Conservation (phyloP, 2,797 vertebrate genomes). For the Pipistrellus pygmaeus region DNA sequence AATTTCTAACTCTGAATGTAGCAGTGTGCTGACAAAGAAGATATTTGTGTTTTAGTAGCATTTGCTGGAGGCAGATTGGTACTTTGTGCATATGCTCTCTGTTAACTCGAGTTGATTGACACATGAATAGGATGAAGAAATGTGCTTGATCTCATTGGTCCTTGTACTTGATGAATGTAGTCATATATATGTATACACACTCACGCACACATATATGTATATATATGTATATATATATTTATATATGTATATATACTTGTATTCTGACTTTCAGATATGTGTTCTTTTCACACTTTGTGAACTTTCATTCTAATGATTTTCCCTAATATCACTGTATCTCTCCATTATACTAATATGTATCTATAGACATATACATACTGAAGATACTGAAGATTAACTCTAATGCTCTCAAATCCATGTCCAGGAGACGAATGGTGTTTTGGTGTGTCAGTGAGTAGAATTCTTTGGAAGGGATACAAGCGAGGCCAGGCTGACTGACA, state of each 20-base stretch:
- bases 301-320: constrained; percentile 2
- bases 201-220: neutral
- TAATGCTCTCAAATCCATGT: neutral
- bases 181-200: neutral
- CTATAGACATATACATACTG: neutral
- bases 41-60: constrained; percentile 43
- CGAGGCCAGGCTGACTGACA: neutral
- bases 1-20: constrained; percentile 44
- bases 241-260: neutral
- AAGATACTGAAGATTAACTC: neutral
- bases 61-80: constrained; percentile 59
- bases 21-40: constrained; percentile 58
- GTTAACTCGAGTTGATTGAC: neutral
- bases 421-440: neutral
- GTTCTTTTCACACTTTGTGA: neutral
- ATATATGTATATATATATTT: neutral
- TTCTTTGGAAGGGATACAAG: neutral
- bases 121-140: neutral
- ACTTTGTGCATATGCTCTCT: neutral
- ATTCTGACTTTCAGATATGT: neutral
- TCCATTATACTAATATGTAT: neutral
- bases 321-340: neutral
- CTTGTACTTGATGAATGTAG: neutral
- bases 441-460: neutral
- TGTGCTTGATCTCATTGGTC: neutral